Evolutionary conservation across 2,113 vertebrate genomes (phyloP).

Genomic region (Phaethon lepturus): DNA sequence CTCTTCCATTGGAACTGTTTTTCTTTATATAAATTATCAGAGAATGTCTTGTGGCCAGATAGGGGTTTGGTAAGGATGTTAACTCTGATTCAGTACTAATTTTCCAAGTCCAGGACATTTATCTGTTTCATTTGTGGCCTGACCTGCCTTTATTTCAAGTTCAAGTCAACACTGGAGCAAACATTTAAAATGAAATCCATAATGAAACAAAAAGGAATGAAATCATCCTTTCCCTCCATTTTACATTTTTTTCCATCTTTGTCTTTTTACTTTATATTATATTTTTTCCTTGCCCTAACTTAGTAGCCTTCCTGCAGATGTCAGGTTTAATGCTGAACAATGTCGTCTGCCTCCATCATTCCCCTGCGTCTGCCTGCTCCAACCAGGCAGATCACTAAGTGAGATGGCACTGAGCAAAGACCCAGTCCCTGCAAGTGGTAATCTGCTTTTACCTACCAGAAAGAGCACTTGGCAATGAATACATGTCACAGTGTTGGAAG

Average conservation of each 20-base stretch:
- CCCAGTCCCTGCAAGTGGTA: background rate
- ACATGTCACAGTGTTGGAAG: background rate
- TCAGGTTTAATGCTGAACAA: background rate
- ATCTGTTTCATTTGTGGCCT: background rate
- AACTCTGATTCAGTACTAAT: background rate
- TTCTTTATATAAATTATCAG: background rate
- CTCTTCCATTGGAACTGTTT: background rate
- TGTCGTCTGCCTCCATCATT: background rate
- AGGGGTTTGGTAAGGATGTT: background rate
- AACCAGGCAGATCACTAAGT: background rate
- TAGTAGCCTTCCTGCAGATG: background rate
- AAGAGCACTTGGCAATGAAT: background rate
- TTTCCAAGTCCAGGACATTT: background rate
- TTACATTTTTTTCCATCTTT: background rate
- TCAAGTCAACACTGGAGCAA: background rate
- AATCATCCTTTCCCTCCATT: background rate
- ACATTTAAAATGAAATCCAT: background rate
- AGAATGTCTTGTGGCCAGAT: fast-evolving
- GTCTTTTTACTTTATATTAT: background rate
- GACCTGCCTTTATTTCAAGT: background rate
- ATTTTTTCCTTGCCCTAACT: background rate
- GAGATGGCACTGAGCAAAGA: background rate
- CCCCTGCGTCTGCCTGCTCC: background rate
- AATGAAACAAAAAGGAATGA: background rate
- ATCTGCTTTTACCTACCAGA: slow-evolving; percentile 16